These are phyloP conservation scores for Eulemur coronatus DNA, from an alignment of 2,797 vertebrate species.

Conservation along the genomic window DNA sequence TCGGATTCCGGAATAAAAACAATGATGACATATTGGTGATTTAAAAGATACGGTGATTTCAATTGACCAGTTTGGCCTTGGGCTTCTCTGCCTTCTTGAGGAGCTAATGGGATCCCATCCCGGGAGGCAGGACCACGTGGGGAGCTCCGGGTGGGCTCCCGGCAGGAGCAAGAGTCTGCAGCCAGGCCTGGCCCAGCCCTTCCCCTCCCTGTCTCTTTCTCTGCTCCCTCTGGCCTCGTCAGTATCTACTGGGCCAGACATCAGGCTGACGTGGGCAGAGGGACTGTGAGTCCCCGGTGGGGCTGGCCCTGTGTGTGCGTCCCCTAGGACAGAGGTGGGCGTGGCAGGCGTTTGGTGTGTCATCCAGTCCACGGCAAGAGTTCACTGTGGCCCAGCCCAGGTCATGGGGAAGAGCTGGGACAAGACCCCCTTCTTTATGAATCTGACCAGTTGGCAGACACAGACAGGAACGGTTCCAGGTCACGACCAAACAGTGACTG, in stretches of 20 bases:
- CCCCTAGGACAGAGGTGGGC: neutral
- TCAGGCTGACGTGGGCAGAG: neutral
- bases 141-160: neutral
- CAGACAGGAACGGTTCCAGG: neutral
- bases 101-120: rapidly evolving
- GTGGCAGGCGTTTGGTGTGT: neutral
- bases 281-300: neutral
- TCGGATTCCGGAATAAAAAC: neutral
- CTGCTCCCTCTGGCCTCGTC: no score
- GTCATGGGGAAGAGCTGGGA: neutral
- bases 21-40: rapidly evolving
- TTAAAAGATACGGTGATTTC: neutral
- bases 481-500: neutral
- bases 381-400: no score
- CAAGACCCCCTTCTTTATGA: neutral
- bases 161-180: neutral
- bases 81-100: neutral
- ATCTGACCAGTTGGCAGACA: neutral
- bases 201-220: neutral
- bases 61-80: neutral
- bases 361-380: rapidly evolving
- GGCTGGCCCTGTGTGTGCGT: no score
- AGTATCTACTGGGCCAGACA: neutral
- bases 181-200: no score
- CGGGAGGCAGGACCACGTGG: neutral